phyloP scores from a whole-genome alignment of 2,888 invertebrate species.

The Pedicia rivosa region DNA sequence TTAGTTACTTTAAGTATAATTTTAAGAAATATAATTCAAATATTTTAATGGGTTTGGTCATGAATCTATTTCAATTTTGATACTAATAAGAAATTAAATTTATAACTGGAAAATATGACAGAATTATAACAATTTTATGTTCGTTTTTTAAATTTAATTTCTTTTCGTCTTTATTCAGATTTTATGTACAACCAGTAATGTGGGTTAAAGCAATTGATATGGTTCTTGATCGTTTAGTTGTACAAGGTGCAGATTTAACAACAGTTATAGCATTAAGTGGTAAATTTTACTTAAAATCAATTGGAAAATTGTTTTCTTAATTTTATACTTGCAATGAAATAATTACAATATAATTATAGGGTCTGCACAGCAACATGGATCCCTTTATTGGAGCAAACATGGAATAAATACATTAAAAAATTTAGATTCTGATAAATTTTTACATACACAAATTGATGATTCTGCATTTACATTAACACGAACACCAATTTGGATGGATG shows the following conservation, averaged over 20 bases:
- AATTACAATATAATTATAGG: constrained; percentile 6
- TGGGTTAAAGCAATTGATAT: constrained; percentile 94
- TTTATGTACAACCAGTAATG: constrained; percentile 74
- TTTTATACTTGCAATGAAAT: constrained; percentile 3
- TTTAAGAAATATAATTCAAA: no score
- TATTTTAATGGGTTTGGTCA: no score
- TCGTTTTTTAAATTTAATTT: not conserved
- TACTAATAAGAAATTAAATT: no score
- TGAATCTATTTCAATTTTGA: no score
- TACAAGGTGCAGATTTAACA: constrained; percentile 68
- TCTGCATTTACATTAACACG: constrained; percentile 58
- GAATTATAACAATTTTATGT: no score
- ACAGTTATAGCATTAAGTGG: constrained; percentile 76
- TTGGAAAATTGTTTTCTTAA: constrained; percentile 46
- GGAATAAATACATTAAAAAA: constrained; percentile 44
- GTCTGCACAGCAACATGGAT: constrained; percentile 80
- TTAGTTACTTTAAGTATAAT: no score
- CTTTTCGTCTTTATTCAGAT: constrained; percentile 33
- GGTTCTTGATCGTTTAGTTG: constrained; percentile 66
- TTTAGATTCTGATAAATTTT: constrained; percentile 55
- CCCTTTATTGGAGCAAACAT: constrained; percentile 83
- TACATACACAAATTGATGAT: constrained; percentile 68
- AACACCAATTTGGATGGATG: constrained; percentile 96
- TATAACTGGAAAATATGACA: no score
- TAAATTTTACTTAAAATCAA: no score